A percentile compares a stretch with the other conserved stretches of the same genome.
Conservation (phyloP, 2,113 vertebrate species). For the Felis catus region DNA sequence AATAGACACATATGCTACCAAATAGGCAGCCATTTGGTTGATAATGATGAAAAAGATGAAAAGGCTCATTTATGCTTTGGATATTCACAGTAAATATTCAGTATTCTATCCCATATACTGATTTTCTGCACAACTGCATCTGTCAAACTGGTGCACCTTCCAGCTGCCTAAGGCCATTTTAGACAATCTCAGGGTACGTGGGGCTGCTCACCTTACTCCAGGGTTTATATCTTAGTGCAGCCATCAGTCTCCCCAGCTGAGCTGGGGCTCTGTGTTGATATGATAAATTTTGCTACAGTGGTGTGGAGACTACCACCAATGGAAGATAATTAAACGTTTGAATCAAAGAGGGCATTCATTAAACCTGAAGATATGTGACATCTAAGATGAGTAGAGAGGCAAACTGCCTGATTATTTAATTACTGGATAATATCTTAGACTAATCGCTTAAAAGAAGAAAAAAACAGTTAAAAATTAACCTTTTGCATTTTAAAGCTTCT, state of each 20-base stretch:
- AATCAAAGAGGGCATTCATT: neutral
- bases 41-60: neutral
- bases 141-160: neutral
- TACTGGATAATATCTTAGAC: neutral
- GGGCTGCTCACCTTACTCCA: neutral
- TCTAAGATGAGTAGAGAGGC: neutral
- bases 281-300: neutral
- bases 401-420: neutral
- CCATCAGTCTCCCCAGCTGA: neutral
- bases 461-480: conserved; percentile 1
- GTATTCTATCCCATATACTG: neutral
- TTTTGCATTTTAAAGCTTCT: neutral
- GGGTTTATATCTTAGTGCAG: neutral
- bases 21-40: neutral
- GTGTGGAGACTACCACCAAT: neutral
- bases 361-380: neutral
- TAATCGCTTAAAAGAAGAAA: neutral
- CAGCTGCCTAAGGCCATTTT: neutral
- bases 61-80: neutral
- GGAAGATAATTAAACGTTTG: neutral
- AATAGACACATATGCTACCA: neutral
- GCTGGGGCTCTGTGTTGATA: neutral
- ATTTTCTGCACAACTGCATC: neutral
- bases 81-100: neutral
- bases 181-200: neutral